A percentile compares a stretch with the other conserved stretches of the same genome.
These are phyloP conservation scores for Halcyon chelicuti DNA, from an alignment of 2,797 vertebrate species.

Conservation along the genomic window DNA sequence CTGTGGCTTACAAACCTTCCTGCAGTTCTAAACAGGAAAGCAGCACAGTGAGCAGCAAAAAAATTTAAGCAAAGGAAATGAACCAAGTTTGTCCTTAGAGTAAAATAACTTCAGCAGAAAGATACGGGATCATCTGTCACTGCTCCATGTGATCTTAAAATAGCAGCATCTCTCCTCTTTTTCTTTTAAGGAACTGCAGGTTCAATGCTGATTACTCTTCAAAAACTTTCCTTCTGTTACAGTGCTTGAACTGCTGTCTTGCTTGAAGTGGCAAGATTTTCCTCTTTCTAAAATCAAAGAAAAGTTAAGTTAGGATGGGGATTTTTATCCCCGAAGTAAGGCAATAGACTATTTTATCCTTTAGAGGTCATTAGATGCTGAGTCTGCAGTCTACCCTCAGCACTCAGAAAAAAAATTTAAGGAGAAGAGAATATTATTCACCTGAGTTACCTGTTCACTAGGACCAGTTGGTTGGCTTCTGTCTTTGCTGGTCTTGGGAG, in stretches of 20 bases:
- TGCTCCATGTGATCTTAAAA: background rate
- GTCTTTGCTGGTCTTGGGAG: background rate
- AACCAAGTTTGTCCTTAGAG: background rate
- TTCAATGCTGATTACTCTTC: background rate
- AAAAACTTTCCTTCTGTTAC: background rate
- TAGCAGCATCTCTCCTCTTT: background rate
- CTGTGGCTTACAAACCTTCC: background rate
- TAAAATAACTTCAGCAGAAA: background rate
- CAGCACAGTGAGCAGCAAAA: background rate
- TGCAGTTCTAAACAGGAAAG: background rate
- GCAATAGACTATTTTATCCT: background rate
- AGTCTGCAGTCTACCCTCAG: background rate
- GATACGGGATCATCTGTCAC: background rate
- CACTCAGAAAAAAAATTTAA: background rate
- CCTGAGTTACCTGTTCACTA: background rate
- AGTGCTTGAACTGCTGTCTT: background rate
- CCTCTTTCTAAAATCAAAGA: conserved; percentile 1
- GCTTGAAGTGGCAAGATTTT: background rate
- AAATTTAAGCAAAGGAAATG: background rate
- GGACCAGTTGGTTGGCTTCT: background rate
- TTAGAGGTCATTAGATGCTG: background rate
- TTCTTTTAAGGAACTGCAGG: background rate
- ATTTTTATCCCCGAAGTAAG: background rate
- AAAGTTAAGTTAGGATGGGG: background rate
- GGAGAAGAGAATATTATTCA: background rate